Conservation (phyloP, 2,888 invertebrate genomes). For the Sinopyrophorus schimmeli region DNA sequence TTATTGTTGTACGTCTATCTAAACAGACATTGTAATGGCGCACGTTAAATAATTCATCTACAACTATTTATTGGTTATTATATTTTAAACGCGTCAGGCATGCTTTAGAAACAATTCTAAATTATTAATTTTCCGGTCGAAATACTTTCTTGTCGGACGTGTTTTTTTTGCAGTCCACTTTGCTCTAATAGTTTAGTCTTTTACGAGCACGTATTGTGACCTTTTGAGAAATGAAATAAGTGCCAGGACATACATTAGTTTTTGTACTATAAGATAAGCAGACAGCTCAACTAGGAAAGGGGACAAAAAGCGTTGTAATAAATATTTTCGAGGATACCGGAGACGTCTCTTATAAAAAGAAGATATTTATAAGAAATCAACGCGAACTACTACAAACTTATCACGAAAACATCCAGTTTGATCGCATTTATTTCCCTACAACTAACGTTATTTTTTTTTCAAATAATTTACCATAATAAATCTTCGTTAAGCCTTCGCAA, state of each 20-base stretch:
- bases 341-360: constrained; percentile 25
- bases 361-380: constrained; percentile 26
- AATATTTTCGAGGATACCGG: constrained; percentile 26
- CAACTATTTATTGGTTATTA: constrained; percentile 20
- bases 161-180: constrained; percentile 3
- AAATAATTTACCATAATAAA: too few relatives aligned
- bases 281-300: constrained; percentile 26
- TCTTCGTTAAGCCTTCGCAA: too few relatives aligned
- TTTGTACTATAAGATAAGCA: constrained; percentile 24
- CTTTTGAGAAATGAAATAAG: constrained; percentile 31
- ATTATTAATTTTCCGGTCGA: not conserved
- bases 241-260: constrained; percentile 26
- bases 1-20: constrained; percentile 45
- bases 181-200: constrained; percentile 11
- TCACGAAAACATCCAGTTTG: constrained; percentile 24
- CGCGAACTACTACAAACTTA: constrained; percentile 24
- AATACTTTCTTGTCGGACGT: not conserved
- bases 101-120: constrained; percentile 1
- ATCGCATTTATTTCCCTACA: constrained; percentile 21
- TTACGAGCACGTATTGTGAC: constrained; percentile 17
- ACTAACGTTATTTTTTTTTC: too few relatives aligned
- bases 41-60: constrained; percentile 12
- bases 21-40: constrained; percentile 41
- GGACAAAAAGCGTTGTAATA: constrained; percentile 25
- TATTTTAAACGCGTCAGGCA: constrained; percentile 2